Base-by-base conservation (phyloP, 1,140 invertebrate genomes). In the Drosophila hydei region DNA sequence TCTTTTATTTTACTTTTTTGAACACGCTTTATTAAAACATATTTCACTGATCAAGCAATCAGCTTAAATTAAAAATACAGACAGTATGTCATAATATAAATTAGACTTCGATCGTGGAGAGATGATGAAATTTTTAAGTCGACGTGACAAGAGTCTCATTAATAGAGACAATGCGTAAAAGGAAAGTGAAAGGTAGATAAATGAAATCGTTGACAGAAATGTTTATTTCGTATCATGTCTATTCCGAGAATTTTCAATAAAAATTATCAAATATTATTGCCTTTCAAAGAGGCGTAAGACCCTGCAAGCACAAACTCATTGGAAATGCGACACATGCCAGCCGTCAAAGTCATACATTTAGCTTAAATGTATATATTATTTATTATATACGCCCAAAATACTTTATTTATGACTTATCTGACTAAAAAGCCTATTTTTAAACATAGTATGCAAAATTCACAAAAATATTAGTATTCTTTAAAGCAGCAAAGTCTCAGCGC, bases 381-480 rank as follows among this genome's bases (percentile, higher is more conserved):
- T 48, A 23, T 40, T 6, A 51, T 33, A 33, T 33, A 11, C 48
- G 16, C 18, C 16, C 8, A 33, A 55, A 56, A 8, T 50, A 1
- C 9, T 27, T 33, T 30, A 40, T 27, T 33, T 30, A 40, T 14
- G 54, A 54, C 11, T 48, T 27, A 33, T 27, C 16, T 8, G 48
- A 47, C 30, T 38, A 40, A 14, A 42, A 42, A 16, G 30, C 58
- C 47, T 72, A 58, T 72, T 65, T 51, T 21, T 19, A 36, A 21
- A 19, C 38, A 65, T 36, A 19, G 30, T 21, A 52, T 59, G 45
- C 38, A 52, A 65, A 62, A 43, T 43, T 59, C 54, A 25, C 52
- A 71, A 47, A 54, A 74, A 70, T 71, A 63, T 58, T 56, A 47
- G 54, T 62, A 56, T 72, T 69, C 62, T 72, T 68, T 61, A 52